Evolutionary conservation across 2,113 vertebrate genomes (phyloP).

Genomic region (Chamaea fasciata): DNA sequence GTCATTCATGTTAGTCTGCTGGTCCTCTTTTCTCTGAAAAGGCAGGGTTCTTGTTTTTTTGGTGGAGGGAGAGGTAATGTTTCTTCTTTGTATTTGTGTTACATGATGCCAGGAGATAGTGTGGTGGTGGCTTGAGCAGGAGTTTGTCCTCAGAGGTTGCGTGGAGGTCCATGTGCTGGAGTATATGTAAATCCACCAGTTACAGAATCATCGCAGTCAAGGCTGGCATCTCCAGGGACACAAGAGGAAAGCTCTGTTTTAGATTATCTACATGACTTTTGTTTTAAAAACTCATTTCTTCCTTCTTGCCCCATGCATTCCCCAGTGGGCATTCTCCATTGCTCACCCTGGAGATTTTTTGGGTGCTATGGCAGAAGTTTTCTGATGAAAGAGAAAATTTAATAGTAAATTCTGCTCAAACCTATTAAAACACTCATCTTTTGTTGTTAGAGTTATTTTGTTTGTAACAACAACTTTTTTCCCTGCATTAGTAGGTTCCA

Average conservation of each 20-base stretch:
- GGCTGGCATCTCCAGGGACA: background rate
- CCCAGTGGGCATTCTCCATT: background rate
- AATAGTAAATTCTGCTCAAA: background rate
- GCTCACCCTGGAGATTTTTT: background rate
- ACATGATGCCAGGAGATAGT: rapidly evolving
- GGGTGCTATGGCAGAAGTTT: background rate
- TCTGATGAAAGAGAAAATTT: background rate
- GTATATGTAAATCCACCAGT: background rate
- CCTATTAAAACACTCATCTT: background rate
- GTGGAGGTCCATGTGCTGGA: rapidly evolving
- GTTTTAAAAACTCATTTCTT: background rate
- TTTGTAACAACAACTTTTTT: background rate
- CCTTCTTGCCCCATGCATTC: rapidly evolving
- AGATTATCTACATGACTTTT: background rate
- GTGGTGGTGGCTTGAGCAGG: background rate
- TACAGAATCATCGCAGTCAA: background rate
- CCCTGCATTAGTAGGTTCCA: background rate
- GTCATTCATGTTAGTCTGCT: background rate
- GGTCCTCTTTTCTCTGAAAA: background rate
- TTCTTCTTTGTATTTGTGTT: background rate
- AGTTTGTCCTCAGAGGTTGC: background rate
- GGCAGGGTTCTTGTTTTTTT: background rate
- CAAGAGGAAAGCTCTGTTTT: background rate
- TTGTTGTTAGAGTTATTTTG: background rate
- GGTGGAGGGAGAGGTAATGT: background rate